These are phyloP conservation scores for Phalanger gymnotis DNA, from an alignment of 2,797 vertebrate species.

Conservation along the genomic window DNA sequence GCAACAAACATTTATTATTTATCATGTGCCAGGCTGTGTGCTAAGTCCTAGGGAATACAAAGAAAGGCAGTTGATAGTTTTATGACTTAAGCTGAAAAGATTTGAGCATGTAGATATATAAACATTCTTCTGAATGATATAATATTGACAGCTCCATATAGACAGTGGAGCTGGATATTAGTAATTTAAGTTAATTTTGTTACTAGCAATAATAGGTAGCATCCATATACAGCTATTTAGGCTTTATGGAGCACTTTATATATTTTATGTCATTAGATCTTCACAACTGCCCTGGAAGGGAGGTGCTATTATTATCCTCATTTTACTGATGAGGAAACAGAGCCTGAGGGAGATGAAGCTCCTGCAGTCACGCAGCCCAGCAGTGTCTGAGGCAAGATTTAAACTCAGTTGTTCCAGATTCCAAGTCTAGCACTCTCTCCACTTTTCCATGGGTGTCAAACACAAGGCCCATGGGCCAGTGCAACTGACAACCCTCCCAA, in stretches of 20 bases:
- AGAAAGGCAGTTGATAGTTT: neutral
- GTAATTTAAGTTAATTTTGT: slow-evolving; percentile 60
- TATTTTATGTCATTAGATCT: neutral
- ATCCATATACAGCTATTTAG: neutral
- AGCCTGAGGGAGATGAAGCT: neutral
- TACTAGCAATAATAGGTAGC: neutral
- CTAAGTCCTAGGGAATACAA: neutral
- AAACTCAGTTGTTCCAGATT: neutral
- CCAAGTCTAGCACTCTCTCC: neutral
- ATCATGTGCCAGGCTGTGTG: neutral
- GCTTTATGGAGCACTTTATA: neutral
- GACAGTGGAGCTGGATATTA: slow-evolving; percentile 38
- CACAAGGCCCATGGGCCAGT: neutral
- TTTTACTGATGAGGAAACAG: neutral
- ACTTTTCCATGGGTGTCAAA: neutral
- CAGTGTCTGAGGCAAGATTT: neutral
- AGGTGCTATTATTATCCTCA: neutral
- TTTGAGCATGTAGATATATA: slow-evolving; percentile 38
- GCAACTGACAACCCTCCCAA: neutral
- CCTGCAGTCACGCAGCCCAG: neutral
- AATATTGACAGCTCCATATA: slow-evolving; percentile 22
- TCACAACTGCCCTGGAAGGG: neutral
- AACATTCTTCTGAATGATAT: slow-evolving; percentile 45
- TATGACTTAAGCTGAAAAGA: slow-evolving; percentile 41
- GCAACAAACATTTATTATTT: neutral